Base-by-base conservation (phyloP, 2,113 vertebrate species). In the Embiotoca jacksoni region DNA sequence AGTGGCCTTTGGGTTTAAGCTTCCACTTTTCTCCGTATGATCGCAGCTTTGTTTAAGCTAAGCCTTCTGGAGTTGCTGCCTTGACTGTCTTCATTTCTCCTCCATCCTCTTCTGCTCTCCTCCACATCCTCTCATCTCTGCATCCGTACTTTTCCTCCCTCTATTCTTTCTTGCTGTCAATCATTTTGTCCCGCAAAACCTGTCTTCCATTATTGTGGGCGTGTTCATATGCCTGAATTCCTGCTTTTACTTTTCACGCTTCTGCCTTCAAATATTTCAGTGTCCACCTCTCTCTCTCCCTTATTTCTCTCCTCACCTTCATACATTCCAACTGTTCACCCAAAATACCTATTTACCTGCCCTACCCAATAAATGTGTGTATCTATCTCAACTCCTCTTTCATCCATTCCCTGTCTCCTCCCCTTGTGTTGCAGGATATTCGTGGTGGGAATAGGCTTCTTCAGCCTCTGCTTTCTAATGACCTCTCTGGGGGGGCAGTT, bases 391-490 rank as follows among this genome's bases (percentile, higher is more conserved):
- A 60, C 37, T 78, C 37, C 35, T 47, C 32, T 61, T 73, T 86
- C 55, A 69, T 79, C 30, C 11, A 4, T n/a, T 82, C 59, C 63
- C 31, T 36, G 66, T 83, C 75, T 83, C 75, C 56, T 73, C 46
- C 55, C 78, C 33, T 47, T 80, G 66, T 88, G 36, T 92, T 92
- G 80, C 92, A 99, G 98, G 96, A 97, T 99, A 85, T 99, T 99
- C 9, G 95, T 99, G 91, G 95, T 96, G 87, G 98, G 98, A 74
- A 96, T 97, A 23, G 98, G 97, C 89, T 99, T 99, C 95, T 99
- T 99, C 94, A 99, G 97, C 1, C 95, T 99, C 72, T 99, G 97
- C 93, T 99, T 99, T 94, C 95, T 99, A 90, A 99, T 99, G 98
- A 98, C 97, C 0, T 99, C 98, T 46, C 94, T 99, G 87, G 98